phyloP scores from a whole-genome alignment of 2,113 vertebrate genomes.

The Anguilla japonica region DNA sequence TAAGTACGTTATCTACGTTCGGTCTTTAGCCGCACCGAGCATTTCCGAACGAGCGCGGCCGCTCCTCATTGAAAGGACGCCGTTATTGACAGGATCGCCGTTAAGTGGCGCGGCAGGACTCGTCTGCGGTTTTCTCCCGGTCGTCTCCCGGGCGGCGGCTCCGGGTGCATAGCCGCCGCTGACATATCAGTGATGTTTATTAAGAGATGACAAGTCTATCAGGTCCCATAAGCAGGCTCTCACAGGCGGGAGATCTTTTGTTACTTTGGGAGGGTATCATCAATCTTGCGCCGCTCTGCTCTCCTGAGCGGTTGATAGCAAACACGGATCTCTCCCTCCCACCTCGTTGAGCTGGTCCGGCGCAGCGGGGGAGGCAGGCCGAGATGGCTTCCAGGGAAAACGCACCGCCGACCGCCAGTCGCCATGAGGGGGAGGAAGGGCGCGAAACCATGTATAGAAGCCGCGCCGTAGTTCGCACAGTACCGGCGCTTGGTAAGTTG shows the following conservation, averaged over 20 bases:
- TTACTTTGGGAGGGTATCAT: slow-evolving; percentile 83
- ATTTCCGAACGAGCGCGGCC: neutral
- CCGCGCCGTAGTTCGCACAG: neutral
- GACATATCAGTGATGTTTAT: slow-evolving; percentile 88
- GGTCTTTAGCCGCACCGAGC: neutral
- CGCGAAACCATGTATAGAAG: neutral
- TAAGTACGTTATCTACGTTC: neutral
- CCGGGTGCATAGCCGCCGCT: slow-evolving; percentile 61
- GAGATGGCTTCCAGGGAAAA: slow-evolving; percentile 44
- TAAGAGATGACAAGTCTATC: slow-evolving; percentile 92
- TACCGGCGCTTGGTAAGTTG: neutral
- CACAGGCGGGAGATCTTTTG: slow-evolving; percentile 79
- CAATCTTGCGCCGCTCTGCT: slow-evolving; percentile 85
- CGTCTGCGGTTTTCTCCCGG: slow-evolving; percentile 46
- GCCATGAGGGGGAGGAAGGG: neutral
- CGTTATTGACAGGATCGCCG: neutral
- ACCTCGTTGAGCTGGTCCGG: slow-evolving; percentile 55
- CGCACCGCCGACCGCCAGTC: slow-evolving; percentile 47
- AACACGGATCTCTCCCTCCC: slow-evolving; percentile 68
- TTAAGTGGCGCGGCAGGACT: neutral
- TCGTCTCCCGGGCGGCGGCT: slow-evolving; percentile 52
- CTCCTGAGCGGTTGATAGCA: slow-evolving; percentile 78
- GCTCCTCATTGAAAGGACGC: neutral
- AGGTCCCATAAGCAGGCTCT: slow-evolving; percentile 84
- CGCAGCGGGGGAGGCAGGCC: slow-evolving; percentile 50